Evolutionary conservation across 1,140 invertebrate genomes (phyloP).

Genomic region (Heliconius hermathena): DNA sequence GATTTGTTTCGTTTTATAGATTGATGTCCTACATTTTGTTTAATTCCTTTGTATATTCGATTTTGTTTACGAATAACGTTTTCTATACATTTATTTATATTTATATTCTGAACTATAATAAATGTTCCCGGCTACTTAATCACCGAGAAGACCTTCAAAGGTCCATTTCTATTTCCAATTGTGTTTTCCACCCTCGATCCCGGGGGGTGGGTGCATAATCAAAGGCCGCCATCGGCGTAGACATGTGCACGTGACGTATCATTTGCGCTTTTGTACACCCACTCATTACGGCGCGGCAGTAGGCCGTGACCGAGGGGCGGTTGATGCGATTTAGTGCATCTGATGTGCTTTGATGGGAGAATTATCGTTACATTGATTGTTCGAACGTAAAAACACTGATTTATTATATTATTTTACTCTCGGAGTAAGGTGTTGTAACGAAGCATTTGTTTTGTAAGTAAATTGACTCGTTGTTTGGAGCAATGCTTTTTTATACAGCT

Average conservation of each 20-base stretch:
- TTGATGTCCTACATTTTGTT: not conserved
- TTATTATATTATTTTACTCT: not conserved
- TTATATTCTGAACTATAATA: not conserved
- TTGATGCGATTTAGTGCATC: slow-evolving; percentile 40
- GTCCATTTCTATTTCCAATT: slow-evolving; percentile 14
- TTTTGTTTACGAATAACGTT: not conserved
- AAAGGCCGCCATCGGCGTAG: slow-evolving; percentile 46
- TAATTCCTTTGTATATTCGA: not conserved
- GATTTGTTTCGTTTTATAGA: slow-evolving; percentile 23
- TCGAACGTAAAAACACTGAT: not conserved
- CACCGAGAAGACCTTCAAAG: slow-evolving; percentile 18
- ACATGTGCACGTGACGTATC: slow-evolving; percentile 66
- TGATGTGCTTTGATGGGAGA: slow-evolving; percentile 37
- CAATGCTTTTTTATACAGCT: not conserved
- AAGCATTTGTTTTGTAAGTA: not conserved
- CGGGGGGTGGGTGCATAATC: slow-evolving; percentile 46
- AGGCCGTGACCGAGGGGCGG: slow-evolving; percentile 42
- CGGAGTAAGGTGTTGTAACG: not conserved
- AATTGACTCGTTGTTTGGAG: not conserved
- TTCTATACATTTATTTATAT: not conserved
- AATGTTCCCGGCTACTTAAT: not conserved
- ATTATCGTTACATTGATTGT: slow-evolving; percentile 19
- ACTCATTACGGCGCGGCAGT: slow-evolving; percentile 48
- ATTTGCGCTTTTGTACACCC: slow-evolving; percentile 71
- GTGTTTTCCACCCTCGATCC: slow-evolving; percentile 32